Evolutionary conservation across 2,797 vertebrate species (phyloP).

Genomic region (Heliangelus exortis): DNA sequence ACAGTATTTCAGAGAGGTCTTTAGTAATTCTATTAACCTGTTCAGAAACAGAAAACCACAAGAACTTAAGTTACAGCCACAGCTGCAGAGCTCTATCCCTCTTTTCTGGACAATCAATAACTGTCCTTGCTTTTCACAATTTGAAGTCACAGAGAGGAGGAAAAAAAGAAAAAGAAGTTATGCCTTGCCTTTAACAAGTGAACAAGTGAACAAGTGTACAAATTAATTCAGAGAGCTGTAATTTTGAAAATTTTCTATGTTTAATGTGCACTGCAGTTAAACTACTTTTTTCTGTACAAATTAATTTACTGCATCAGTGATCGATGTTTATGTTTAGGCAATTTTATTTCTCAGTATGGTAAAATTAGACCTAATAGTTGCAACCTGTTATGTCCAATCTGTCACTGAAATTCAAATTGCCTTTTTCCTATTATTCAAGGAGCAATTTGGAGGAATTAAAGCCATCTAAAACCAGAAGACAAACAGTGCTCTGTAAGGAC

Average conservation of each 20-base stretch:
- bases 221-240: slow-evolving; percentile 84
- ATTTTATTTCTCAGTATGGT: slow-evolving; percentile 88
- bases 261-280: slow-evolving; percentile 85
- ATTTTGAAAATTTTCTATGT: slow-evolving; percentile 82
- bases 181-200: slow-evolving; percentile 77
- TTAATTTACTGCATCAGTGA: slow-evolving; percentile 89
- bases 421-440: slow-evolving; percentile 86
- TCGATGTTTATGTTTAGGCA: slow-evolving; percentile 88
- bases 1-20: slow-evolving; percentile 9
- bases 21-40: not conserved
- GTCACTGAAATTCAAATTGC: slow-evolving; percentile 86
- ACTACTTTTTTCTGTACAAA: slow-evolving; percentile 87
- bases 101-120: not conserved
- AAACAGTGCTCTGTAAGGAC: slow-evolving; percentile 79
- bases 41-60: not conserved
- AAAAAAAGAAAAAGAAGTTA: slow-evolving; percentile 55
- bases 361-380: slow-evolving; percentile 87
- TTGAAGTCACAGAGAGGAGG: not conserved
- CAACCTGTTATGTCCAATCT: slow-evolving; percentile 88
- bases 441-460: slow-evolving; percentile 85
- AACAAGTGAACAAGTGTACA: slow-evolving; percentile 85
- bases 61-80: not conserved
- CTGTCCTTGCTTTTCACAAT: not conserved
- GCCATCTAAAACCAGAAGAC: slow-evolving; percentile 81
- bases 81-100: not conserved